Conservation (phyloP, 2,113 vertebrate genomes). For the Onychostruthus taczanowskii region DNA sequence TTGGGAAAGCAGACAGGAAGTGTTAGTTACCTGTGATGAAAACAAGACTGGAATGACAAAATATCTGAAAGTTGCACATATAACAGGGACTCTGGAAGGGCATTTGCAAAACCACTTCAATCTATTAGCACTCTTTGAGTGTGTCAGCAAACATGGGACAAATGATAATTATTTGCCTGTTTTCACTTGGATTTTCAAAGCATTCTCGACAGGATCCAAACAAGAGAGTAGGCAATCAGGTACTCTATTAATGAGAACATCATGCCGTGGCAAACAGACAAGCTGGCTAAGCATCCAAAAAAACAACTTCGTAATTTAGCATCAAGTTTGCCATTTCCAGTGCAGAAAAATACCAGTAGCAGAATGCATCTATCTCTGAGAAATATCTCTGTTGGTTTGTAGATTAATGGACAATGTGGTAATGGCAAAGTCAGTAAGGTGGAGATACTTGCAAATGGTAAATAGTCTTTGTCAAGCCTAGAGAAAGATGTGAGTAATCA, state of each 20-base stretch:
- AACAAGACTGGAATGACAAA: conserved; percentile 26
- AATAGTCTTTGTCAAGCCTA: not conserved
- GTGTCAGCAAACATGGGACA: not conserved
- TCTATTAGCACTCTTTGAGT: not conserved
- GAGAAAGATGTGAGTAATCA: not conserved
- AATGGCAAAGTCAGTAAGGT: not conserved
- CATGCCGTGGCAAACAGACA: not conserved
- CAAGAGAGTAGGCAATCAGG: not conserved
- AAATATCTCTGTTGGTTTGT: not conserved
- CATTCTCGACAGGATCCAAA: not conserved
- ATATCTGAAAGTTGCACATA: not conserved
- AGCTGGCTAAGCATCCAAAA: not conserved
- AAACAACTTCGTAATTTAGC: not conserved
- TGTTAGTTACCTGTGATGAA: not conserved
- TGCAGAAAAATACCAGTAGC: not conserved
- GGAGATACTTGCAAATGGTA: not conserved
- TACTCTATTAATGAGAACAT: not conserved
- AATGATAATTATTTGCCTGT: not conserved
- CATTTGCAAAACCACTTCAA: conserved; percentile 18
- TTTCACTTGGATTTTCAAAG: conserved; percentile 21
- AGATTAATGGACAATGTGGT: not conserved
- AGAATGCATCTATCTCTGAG: not conserved
- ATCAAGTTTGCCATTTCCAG: not conserved
- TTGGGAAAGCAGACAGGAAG: not conserved
- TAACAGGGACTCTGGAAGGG: not conserved